A percentile compares a stretch with the other conserved stretches of the same genome.
phyloP scores from a whole-genome alignment of 2,888 invertebrate genomes.

The Phymatocera aterrima region DNA sequence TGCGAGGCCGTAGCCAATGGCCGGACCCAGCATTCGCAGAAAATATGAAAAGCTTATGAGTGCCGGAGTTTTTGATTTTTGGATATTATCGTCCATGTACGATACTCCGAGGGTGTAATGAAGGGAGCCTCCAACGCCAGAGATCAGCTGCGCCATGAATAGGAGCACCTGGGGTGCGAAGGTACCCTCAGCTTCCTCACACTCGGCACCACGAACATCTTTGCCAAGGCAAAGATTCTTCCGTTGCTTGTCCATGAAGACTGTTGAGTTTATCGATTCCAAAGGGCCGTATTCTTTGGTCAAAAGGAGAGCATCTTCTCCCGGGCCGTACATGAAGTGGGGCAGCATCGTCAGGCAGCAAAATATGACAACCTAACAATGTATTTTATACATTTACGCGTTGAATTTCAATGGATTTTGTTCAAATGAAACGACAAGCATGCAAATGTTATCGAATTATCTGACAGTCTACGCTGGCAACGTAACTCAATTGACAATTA shows the following conservation, averaged over 20 bases:
- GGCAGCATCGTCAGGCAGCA: conserved; percentile 82
- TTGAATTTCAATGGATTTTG: not conserved
- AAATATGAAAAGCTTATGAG: conserved; percentile 83
- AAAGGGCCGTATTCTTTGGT: conserved; percentile 79
- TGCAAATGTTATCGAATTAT: conserved; percentile 40
- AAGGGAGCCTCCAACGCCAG: conserved; percentile 83
- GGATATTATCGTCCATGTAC: conserved; percentile 87
- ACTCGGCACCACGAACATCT: conserved; percentile 70
- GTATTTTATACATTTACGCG: not conserved
- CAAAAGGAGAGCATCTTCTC: conserved; percentile 80
- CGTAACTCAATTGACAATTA: conserved; percentile 41
- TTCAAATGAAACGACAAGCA: conserved; percentile 10
- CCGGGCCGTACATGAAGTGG: conserved; percentile 83
- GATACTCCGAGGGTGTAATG: conserved; percentile 84
- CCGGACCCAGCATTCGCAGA: conserved; percentile 83
- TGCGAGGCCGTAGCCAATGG: conserved; percentile 81
- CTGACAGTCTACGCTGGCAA: conserved; percentile 5
- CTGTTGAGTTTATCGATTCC: conserved; percentile 72
- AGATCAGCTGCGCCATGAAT: conserved; percentile 83
- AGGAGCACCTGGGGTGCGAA: conserved; percentile 80
- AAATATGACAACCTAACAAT: conserved; percentile 76
- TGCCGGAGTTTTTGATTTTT: conserved; percentile 84
- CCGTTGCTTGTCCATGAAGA: conserved; percentile 76
- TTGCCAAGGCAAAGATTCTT: conserved; percentile 77
- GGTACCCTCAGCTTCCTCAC: conserved; percentile 77